These are phyloP conservation scores for Drosophila prostipennis DNA, from an alignment of 2,888 invertebrate species.

Conservation along the genomic window DNA sequence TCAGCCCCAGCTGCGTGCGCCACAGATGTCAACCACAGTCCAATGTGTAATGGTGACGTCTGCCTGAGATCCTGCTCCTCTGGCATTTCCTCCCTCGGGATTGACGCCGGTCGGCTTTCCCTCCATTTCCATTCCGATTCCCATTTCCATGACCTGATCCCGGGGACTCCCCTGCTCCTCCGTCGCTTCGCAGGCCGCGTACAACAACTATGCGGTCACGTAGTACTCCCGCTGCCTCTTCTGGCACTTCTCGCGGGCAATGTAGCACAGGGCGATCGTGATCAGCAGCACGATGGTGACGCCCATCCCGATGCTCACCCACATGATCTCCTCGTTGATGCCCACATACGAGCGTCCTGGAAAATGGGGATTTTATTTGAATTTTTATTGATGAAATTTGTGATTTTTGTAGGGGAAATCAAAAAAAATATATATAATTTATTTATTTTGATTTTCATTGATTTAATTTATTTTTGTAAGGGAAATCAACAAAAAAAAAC, in stretches of 20 bases:
- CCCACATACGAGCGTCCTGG: slow-evolving; percentile 92
- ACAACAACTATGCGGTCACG: slow-evolving; percentile 87
- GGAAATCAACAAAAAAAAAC: too few species aligned
- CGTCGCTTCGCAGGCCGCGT: slow-evolving; percentile 56
- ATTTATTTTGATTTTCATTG: too few species aligned
- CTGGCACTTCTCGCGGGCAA: slow-evolving; percentile 91
- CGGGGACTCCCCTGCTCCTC: not conserved
- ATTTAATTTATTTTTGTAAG: too few species aligned
- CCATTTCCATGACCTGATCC: slow-evolving; percentile 5
- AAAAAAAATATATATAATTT: too few species aligned
- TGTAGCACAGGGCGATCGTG: slow-evolving; percentile 92
- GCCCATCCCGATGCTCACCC: slow-evolving; percentile 91
- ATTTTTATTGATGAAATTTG: too few species aligned
- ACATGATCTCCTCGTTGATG: slow-evolving; percentile 94
- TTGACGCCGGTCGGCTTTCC: not conserved
- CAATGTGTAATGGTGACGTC: slow-evolving; percentile 57
- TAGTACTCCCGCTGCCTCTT: slow-evolving; percentile 90
- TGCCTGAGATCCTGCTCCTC: slow-evolving; percentile 9
- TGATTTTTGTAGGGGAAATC: too few species aligned
- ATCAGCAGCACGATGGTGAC: slow-evolving; percentile 90
- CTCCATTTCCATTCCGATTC: not conserved
- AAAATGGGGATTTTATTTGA: too few species aligned
- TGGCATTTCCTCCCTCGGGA: not conserved
- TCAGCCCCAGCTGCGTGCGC: slow-evolving; percentile 76
- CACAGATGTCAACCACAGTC: slow-evolving; percentile 70